Base-by-base conservation (phyloP, 1,140 invertebrate species). In the Ganaspis sp. region DNA sequence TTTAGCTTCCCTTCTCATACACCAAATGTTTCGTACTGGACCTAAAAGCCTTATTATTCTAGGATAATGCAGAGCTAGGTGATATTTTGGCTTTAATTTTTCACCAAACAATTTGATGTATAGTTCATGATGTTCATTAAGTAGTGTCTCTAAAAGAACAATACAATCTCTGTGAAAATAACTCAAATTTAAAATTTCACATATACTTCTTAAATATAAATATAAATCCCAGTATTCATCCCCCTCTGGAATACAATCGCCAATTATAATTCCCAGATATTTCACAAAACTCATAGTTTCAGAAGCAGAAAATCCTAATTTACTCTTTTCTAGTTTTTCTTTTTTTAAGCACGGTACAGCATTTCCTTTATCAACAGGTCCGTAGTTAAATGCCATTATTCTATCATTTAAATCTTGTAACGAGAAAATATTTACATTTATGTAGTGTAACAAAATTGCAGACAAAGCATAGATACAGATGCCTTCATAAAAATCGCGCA, bases 31-130 rank as follows among this genome's bases (percentile, higher is more conserved):
- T 72, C 79, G 74, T 74, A 87, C 75, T 75, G 80, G 82, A 38
- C 82, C 82, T 58, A 76, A 23, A 40, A 72, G 37, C 37, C 70
- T 77, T 71, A 85, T 81, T 49, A 82, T 80, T 74, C 74, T 69
- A 37, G 73, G 79, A 77, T 87, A 85, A 81, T 86, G 83, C 69
- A 83, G 64, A 73, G 81, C 75, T 70, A 83, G 80, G 78, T 84
- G 81, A 79, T 82, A 79, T 79, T 83, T 84, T 54, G 81, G 79
- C 70, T 83, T 85, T 29, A 84, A 75, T 4, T 40, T 54, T 8
- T 69, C 34, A 17, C 78, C 71, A 72, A 82, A 81, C 1, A 85
- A 53, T 11, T 74, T 75, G 6, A 75, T 49, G 34, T 83, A 73
- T 11, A 82, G 70, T 75, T 75, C 71, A 71, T 83, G 77, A 72